phyloP scores from a whole-genome alignment of 2,888 invertebrate species.

The Latrodectus hesperus region DNA sequence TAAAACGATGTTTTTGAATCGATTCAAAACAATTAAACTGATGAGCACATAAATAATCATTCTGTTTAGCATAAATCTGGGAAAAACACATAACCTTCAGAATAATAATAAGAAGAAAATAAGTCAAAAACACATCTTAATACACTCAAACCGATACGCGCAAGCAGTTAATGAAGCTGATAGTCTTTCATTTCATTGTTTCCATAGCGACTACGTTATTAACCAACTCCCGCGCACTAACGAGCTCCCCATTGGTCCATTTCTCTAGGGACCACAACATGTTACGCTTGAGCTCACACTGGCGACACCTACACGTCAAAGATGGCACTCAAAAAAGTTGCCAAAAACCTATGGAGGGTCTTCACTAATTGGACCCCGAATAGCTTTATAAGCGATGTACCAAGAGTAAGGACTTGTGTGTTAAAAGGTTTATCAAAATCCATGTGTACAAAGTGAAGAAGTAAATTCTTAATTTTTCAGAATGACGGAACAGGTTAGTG shows the following conservation, averaged over 20 bases:
- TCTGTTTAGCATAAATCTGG: not conserved
- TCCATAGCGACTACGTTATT: slow-evolving; percentile 46
- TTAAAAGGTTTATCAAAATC: too few species aligned
- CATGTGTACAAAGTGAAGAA: not conserved
- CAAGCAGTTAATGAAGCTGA: slow-evolving; percentile 51
- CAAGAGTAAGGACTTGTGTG: not conserved
- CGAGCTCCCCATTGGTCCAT: slow-evolving; percentile 55
- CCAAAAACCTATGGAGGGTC: slow-evolving; percentile 7
- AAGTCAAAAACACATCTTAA: slow-evolving; percentile 30
- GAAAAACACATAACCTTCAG: not conserved
- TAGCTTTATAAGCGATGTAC: not conserved
- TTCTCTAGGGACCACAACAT: slow-evolving; percentile 54
- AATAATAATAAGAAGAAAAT: not conserved
- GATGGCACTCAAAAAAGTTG: slow-evolving; percentile 22
- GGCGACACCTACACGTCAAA: slow-evolving; percentile 67
- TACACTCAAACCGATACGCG: slow-evolving; percentile 3
- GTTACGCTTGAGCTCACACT: slow-evolving; percentile 45
- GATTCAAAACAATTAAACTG: not conserved
- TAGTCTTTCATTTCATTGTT: slow-evolving; percentile 20
- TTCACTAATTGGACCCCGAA: not conserved
- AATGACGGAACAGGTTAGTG: slow-evolving; percentile 61
- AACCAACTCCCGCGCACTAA: slow-evolving; percentile 61
- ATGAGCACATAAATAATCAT: not conserved
- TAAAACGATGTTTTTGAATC: not conserved
- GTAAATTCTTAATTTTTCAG: not conserved